These are phyloP conservation scores for Lamellibrachia columna DNA, from an alignment of 2,888 invertebrate species.

Conservation along the genomic window DNA sequence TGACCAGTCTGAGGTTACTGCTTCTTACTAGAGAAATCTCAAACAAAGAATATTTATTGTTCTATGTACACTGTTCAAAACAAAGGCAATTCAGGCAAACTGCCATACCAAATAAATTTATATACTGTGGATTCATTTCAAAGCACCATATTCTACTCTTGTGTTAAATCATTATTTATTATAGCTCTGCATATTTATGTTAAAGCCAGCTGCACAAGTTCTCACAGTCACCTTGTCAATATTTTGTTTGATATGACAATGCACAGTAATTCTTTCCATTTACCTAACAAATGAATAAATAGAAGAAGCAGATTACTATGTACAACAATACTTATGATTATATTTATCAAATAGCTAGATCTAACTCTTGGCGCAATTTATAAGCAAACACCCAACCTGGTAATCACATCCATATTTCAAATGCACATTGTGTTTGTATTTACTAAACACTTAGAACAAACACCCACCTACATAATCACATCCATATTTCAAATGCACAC, in stretches of 20 bases:
- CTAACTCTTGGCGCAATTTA: not conserved
- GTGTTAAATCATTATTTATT: not conserved
- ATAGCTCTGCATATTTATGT: not conserved
- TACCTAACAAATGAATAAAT: not conserved
- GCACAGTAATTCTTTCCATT: not conserved
- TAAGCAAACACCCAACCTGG: not conserved
- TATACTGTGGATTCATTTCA: not conserved
- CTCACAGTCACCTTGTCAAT: not conserved
- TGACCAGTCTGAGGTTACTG: not conserved
- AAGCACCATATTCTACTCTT: not conserved
- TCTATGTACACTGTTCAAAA: not conserved
- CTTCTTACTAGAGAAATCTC: not conserved
- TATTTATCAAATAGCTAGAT: not conserved
- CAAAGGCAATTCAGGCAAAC: not conserved
- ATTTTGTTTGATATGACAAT: slow-evolving; percentile 4
- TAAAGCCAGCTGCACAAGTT: not conserved
- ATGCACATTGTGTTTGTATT: not conserved
- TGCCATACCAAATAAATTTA: not conserved
- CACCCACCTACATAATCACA: not conserved
- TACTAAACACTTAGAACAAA: not conserved
- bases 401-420: not conserved
- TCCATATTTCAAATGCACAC: not conserved
- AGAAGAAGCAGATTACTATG: not conserved
- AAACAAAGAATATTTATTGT: not conserved
- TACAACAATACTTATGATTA: not conserved